Conservation (phyloP, 2,797 vertebrate genomes). For the Nyctalus aviator region DNA sequence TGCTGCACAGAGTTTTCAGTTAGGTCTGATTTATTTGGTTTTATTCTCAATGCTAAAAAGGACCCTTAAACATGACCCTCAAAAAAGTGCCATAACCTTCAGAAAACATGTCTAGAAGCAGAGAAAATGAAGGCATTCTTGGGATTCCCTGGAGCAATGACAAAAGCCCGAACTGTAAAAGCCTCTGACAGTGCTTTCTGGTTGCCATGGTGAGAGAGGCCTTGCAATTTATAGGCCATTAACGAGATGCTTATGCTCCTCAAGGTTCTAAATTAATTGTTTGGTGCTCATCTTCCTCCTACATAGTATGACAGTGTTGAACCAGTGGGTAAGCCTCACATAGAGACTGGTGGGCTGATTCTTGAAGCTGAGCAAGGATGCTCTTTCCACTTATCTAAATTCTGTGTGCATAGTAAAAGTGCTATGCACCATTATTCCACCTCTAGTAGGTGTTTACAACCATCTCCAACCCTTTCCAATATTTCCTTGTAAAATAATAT, state of each 20-base stretch:
- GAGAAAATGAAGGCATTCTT: slow-evolving; percentile 65
- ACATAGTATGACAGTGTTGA: background rate
- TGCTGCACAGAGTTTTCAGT: background rate
- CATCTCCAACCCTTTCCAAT: slow-evolving; percentile 42
- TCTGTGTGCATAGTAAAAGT: background rate
- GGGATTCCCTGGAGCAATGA: slow-evolving; percentile 66
- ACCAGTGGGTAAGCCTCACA: background rate
- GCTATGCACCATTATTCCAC: background rate
- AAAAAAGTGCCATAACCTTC: slow-evolving; percentile 74
- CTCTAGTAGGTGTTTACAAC: background rate
- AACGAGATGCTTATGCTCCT: background rate
- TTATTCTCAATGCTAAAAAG: slow-evolving; percentile 37
- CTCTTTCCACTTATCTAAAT: background rate
- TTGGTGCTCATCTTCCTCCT: background rate
- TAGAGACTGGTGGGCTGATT: background rate
- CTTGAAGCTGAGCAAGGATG: background rate
- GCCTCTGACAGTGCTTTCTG: slow-evolving; percentile 61
- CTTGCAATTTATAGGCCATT: slow-evolving; percentile 72
- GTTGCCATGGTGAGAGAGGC: slow-evolving; percentile 78
- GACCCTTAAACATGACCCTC: slow-evolving; percentile 62
- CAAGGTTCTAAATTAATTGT: slow-evolving; percentile 54
- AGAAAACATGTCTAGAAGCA: slow-evolving; percentile 74
- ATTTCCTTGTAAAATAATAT: slow-evolving; percentile 65
- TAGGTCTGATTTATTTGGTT: slow-evolving; percentile 44
- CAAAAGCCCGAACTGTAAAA: slow-evolving; percentile 40